Evolutionary conservation across 2,888 invertebrate genomes (phyloP).

Genomic region (Galerucella calmariensis): DNA sequence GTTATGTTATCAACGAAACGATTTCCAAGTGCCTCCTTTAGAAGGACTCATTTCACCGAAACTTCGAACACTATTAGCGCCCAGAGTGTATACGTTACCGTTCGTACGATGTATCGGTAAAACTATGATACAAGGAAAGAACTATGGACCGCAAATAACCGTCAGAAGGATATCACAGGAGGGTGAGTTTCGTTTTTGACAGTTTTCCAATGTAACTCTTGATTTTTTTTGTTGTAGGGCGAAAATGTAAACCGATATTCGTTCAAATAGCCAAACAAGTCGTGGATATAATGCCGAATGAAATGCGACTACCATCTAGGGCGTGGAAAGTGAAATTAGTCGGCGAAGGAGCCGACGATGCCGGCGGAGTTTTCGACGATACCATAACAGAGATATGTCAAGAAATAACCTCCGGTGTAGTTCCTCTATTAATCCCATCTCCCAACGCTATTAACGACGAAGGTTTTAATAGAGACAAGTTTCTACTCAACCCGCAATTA

Average conservation of each 20-base stretch:
- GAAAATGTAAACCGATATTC: slow-evolving; percentile 71
- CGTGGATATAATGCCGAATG: slow-evolving; percentile 69
- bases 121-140: slow-evolving; percentile 75
- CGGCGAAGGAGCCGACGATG: slow-evolving; percentile 76
- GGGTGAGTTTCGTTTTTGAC: slow-evolving; percentile 55
- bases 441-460: slow-evolving; percentile 73
- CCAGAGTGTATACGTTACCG: slow-evolving; percentile 72
- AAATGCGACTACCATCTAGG: slow-evolving; percentile 71
- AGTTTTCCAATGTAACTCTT: too few relatives aligned
- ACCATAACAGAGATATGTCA: slow-evolving; percentile 77
- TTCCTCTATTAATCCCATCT: slow-evolving; percentile 71
- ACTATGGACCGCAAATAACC: slow-evolving; percentile 74
- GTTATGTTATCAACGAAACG: slow-evolving; percentile 63
- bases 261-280: slow-evolving; percentile 74
- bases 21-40: slow-evolving; percentile 63
- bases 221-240: slow-evolving; percentile 52
- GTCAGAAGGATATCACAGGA: slow-evolving; percentile 71
- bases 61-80: slow-evolving; percentile 68
- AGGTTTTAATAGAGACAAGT: slow-evolving; percentile 73
- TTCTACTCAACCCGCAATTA: slow-evolving; percentile 71
- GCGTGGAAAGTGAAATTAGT: slow-evolving; percentile 76
- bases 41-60: slow-evolving; percentile 64
- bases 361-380: slow-evolving; percentile 77
- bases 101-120: slow-evolving; percentile 73
- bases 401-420: slow-evolving; percentile 70